Evolutionary conservation across 2,797 vertebrate species (phyloP), one percentile per base, ranked within the genome.

Genomic region (Fistularia commersonii): DNA sequence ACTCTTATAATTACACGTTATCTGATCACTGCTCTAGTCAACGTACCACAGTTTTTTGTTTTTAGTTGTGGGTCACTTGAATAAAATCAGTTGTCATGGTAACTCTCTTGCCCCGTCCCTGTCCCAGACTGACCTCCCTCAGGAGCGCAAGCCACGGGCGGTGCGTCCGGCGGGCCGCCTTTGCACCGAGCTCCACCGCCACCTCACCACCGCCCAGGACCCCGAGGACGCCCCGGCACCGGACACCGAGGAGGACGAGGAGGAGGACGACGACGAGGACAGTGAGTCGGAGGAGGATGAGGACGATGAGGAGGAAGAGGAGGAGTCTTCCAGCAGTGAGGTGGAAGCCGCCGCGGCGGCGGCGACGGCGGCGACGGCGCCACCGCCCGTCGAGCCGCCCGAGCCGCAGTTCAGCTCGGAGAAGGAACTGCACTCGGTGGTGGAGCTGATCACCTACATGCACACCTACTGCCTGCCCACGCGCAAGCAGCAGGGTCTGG

Each of bases 401-500:
- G 72, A 82, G 39, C 57, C 85, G 43, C 93, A 88, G 72, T 90
- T 91, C 71, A 71, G 90, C 67, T 93, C 91, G 0, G 89, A 92
- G 69, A 91, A 92, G 12, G 93, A 97, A 77, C 86, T 93, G 71
- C 90, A 64, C 50, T 94, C 94, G 0, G 84, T 97, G 66, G 91
- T 98, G 79, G 93, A 95, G 79, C 94, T 99, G 60, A 97, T 99
- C 81, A 93, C 88, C 3, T 99, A 99, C 91, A 99, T 99, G 95
- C 97, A 98, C 86, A 96, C 96, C 38, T 99, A 98, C 89, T 99
- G 96, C 78, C 90, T 98, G 83, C 97, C 97, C 1, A 79, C 76
- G 0, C 90, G 93, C 65, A 98, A 98, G 82, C 90, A 95, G 82
- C 90, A 92, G 5, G 8, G 76, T 45, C 86, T 66, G 43, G 85